phyloP scores from a whole-genome alignment of 30 jellyfish, hydroid and myxozoan species.

The Chrysaora quinquecirrha region DNA sequence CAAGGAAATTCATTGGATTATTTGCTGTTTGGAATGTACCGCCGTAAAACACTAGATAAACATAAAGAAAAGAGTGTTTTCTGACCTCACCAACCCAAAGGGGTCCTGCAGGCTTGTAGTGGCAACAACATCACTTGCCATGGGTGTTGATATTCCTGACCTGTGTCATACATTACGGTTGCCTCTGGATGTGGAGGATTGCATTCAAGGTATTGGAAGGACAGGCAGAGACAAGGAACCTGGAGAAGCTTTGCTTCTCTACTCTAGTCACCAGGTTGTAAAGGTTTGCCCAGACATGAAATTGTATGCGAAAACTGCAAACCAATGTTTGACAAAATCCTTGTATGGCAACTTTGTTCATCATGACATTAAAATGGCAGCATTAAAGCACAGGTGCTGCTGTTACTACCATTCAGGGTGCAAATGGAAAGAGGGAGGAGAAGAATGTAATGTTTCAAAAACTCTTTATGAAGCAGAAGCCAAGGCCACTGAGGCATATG shows the following conservation, averaged over 20 bases:
- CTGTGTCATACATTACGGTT: slow-evolving; percentile 13
- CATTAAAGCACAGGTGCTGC: slow-evolving; percentile 19
- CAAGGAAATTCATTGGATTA: background rate
- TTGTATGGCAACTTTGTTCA: background rate
- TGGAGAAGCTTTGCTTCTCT: background rate
- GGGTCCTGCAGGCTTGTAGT: slow-evolving; percentile 27
- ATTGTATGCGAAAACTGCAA: background rate
- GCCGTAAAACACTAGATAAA: background rate
- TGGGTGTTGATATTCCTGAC: slow-evolving; percentile 24
- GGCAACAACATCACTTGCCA: slow-evolving; percentile 28
- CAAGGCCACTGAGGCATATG: too few species aligned
- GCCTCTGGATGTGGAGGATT: slow-evolving; percentile 11
- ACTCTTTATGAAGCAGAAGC: too few species aligned
- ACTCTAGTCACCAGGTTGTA: slow-evolving; percentile 1
- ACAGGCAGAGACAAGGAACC: slow-evolving; percentile 12
- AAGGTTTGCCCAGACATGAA: slow-evolving; percentile 15
- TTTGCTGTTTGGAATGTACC: slow-evolving; percentile 20
- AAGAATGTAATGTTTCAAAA: too few species aligned
- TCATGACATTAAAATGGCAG: slow-evolving; percentile 3
- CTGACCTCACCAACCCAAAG: background rate
- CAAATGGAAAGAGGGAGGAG: slow-evolving; percentile 11
- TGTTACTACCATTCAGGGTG: slow-evolving; percentile 5
- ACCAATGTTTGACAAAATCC: background rate
- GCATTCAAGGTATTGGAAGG: slow-evolving; percentile 36
- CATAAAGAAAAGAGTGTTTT: slow-evolving; percentile 1